Evolutionary conservation across 2,113 vertebrate species (phyloP), one percentile per base, ranked within the genome.

Genomic region (Pseudopipra pipra): DNA sequence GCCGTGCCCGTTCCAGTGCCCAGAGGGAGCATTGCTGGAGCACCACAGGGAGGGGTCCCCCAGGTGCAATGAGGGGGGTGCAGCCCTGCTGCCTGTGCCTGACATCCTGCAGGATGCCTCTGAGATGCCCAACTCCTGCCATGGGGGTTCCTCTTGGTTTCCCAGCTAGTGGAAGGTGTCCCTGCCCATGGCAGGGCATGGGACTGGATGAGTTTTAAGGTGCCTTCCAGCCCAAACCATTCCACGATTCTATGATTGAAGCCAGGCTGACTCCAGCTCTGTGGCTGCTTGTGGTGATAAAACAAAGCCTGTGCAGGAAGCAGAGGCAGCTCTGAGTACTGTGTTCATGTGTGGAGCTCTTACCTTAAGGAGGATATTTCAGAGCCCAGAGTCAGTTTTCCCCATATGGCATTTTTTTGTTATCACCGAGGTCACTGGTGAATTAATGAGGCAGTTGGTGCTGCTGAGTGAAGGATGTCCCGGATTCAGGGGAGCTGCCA

Each of bases 71-170:
- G 21, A 41, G 8, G 33, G 5, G 56, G 22, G 56, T 27, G 46
- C 55, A 27, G 47, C 54, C 35, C 35, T 15, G 31, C 44, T 12
- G 19, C 28, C 47, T 5, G 3, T 8, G 20, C 61, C 56, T 44
- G 3, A 1, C 1, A 6, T 20, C 33, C 37, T 1, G 2, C 1
- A 2, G 47, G 47, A 11, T n/a, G 65, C n/a, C 47, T 0, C 0
- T 1, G 1, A 41, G n/a, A 11, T 24, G 65, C 56, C 47, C 0
- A 0, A 12, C 39, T 70, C 39, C 65, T 61, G 28, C 85, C 4
- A 0, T 1, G 4, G 43, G 31, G 14, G 3, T 43, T 16, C 46
- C 39, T 31, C 31, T 4, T 23, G 47, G 30, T 47, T 49, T 54
- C 41, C 47, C 27, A 61, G 15, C 35, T 61, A 16, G 24, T 18